A percentile compares a stretch with the other conserved stretches of the same genome.
These are phyloP conservation scores for Andrena flavipes DNA, from an alignment of 2,888 invertebrate genomes.

Conservation along the genomic window DNA sequence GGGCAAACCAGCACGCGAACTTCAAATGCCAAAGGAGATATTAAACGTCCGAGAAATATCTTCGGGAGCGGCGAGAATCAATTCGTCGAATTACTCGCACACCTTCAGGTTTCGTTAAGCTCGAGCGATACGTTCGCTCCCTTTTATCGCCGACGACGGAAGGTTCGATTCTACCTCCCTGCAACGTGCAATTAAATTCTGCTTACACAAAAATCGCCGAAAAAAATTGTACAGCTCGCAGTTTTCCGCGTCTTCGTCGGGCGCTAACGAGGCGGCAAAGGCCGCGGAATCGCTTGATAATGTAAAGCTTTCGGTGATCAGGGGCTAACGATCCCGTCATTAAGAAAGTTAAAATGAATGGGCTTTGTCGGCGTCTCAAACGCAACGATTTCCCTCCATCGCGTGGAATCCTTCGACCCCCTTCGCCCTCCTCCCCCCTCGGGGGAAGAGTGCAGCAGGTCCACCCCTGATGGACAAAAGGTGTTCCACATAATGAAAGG, in stretches of 20 bases:
- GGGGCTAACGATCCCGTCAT: slow-evolving; percentile 66
- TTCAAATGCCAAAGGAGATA: slow-evolving; percentile 7
- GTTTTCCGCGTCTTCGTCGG: background rate
- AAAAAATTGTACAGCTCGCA: slow-evolving; percentile 11
- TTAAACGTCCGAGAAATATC: slow-evolving; percentile 1
- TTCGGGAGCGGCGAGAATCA: background rate
- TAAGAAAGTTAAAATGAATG: slow-evolving; percentile 69
- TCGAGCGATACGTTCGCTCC: background rate
- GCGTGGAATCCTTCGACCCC: slow-evolving; percentile 54
- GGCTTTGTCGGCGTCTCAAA: slow-evolving; percentile 55
- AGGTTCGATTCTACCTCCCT: background rate
- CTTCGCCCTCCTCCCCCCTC: slow-evolving; percentile 53
- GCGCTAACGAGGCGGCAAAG: slow-evolving; percentile 43
- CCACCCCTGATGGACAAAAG: slow-evolving; percentile 73
- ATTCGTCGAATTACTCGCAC: background rate
- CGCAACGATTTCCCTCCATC: slow-evolving; percentile 56
- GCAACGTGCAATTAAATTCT: background rate
- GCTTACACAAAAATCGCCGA: background rate
- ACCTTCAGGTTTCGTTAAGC: no score
- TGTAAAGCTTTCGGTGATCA: slow-evolving; percentile 50
- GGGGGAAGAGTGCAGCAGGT: slow-evolving; percentile 45
- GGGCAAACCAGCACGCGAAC: background rate
- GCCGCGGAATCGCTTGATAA: slow-evolving; percentile 44
- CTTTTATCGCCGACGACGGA: background rate
- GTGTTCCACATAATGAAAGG: slow-evolving; percentile 77